Base-by-base conservation (phyloP, 2,888 invertebrate genomes). In the Macaria liturata region DNA sequence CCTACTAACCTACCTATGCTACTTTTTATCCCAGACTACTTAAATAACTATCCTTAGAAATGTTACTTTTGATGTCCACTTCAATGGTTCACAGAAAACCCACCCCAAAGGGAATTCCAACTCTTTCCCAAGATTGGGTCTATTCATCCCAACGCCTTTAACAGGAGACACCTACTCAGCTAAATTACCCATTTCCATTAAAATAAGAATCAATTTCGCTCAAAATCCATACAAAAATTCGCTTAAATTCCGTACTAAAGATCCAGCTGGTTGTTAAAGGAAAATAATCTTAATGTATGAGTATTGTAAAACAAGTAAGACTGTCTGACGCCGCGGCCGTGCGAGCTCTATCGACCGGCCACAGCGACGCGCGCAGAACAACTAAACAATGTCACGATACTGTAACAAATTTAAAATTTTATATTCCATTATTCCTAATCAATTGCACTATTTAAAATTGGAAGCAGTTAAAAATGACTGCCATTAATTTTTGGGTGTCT, bases 271-370 rank as follows among this genome's bases (percentile, higher is more conserved):
- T 72, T 52, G 59, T 60, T 56, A 80, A 72, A 67, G 74, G 72
- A 78, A 81, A 76, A 74, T 75, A 71, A 73, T 76, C 80, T 71
- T 76, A 76, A 74, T 70, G 75, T 71, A 60, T 69, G 68, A 77
- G 81, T 76, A 84, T 82, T 81, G 81, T 86, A 80, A 81, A 84
- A 85, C 84, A 87, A 85, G 88, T 88, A 87, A 86, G 88, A 88
- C 89, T 79, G 87, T 87, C 86, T 85, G 91, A 85, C 90, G 89
- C 88, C 87, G 82, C 76, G 74, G 74, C 42, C 76, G 77, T 78
- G 80, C 75, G 64, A 56, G 88, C 88, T 89, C 79, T 91, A 91
- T 91, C 89, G 91, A 91, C 89, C 88, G 76, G 66, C 61, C 59
- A 62, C 70, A 67, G 37, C 88, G 90, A 88, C 90, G 90, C 90